Evolutionary conservation across 2,888 invertebrate species (phyloP), one percentile per base, ranked within the genome.

Genomic region (Epistrophe eligans): DNA sequence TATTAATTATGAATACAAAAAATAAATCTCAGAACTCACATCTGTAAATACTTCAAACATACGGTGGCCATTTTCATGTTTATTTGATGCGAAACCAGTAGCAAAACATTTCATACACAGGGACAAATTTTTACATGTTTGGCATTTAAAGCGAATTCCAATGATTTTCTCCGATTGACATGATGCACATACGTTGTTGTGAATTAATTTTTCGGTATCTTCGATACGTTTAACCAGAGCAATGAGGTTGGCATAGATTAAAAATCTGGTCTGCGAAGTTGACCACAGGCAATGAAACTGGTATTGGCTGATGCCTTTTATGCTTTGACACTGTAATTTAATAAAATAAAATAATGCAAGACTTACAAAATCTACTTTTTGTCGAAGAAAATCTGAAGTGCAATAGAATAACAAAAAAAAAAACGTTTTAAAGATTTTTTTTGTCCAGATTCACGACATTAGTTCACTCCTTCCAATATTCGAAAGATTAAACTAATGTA

Each of bases 91-190:
- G 45, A 83, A 90, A 1, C 93, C 92, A 19, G 89, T 89, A 2
- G 93, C 91, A 89, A 93, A 93, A 84, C 93, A 93, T 77, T 91
- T 91, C 66, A 93, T 82, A 62, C 93, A 93, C 17, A 93, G 80
- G 0, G 93, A 93, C 7, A 93, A 52, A 84, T 91, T 91, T 17
- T 90, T 90, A 38, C 93, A 93, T 19, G 90, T 89, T 82, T 91
- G 91, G 48, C 93, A 93, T 85, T 92, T 92, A 50, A 93, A 93
- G 0, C 93, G 91, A 32, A 93, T 91, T 17, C 93, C 93, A 66
- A 90, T 90, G 15, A 93, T 92, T 84, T 91, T 91, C 58, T 91
- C 90, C 52, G 88, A 88, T 43, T 90, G 89, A 55, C 93, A 93
- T 17, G 91, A 90, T 0, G 90, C 90, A 80, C 93, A 93, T 0